Percentiles rank a stretch among this genome's conserved stretches.
These are phyloP conservation scores for Chrysodeixis includens DNA, from an alignment of 2,888 invertebrate species.

Conservation along the genomic window DNA sequence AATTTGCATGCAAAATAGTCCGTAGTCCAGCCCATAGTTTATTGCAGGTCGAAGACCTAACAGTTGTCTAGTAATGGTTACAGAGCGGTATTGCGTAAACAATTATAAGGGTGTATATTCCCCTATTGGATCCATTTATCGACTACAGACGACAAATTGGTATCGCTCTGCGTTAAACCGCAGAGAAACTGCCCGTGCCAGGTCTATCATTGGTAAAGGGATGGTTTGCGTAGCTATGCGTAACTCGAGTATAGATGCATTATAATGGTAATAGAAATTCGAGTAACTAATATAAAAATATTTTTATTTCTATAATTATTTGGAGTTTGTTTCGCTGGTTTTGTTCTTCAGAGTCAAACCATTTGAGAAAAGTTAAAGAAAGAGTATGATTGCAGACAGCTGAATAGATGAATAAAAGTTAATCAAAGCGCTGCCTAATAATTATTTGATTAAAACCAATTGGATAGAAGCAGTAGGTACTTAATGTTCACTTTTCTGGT, in stretches of 20 bases:
- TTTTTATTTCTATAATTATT: too few relatives aligned
- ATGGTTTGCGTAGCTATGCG: neutral
- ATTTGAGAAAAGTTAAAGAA: too few relatives aligned
- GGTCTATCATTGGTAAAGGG: neutral
- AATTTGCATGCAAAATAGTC: too few relatives aligned
- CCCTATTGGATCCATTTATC: constrained; percentile 6
- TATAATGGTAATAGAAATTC: neutral
- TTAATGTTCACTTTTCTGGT: too few relatives aligned
- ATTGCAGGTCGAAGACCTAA: neutral
- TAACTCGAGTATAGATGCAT: neutral
- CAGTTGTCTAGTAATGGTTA: neutral
- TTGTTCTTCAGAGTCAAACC: too few relatives aligned
- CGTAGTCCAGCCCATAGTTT: too few relatives aligned
- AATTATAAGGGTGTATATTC: constrained; percentile 4
- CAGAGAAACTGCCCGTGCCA: neutral
- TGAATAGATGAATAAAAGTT: too few relatives aligned
- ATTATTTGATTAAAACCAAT: too few relatives aligned
- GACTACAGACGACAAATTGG: neutral
- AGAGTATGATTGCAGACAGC: too few relatives aligned
- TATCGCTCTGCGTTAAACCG: constrained; percentile 1
- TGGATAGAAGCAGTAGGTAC: too few relatives aligned
- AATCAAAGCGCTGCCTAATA: too few relatives aligned
- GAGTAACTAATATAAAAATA: neutral
- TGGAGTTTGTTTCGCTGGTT: too few relatives aligned
- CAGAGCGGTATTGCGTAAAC: constrained; percentile 1